A percentile compares a stretch with the other conserved stretches of the same genome.
Evolutionary conservation across 2,113 vertebrate species (phyloP).

Genomic region (Myotis brandtii): DNA sequence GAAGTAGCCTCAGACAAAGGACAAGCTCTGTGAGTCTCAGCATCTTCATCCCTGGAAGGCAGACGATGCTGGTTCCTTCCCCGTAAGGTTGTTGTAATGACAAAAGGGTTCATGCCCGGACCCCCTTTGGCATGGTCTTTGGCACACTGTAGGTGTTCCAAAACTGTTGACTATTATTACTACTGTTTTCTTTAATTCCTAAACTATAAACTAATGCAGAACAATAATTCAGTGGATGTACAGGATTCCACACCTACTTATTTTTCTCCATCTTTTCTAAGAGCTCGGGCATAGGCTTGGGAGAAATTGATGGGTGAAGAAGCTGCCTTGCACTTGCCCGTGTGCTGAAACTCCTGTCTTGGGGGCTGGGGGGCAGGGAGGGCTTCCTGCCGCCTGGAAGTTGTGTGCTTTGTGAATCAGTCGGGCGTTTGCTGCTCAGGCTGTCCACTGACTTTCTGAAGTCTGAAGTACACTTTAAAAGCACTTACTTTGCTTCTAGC

Average conservation of each 20-base stretch:
- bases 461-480: constrained; percentile 1
- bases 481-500: constrained; percentile 48
- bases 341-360: neutral
- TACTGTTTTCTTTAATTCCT: neutral
- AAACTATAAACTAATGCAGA: neutral
- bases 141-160: neutral
- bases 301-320: neutral
- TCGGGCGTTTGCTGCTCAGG: neutral
- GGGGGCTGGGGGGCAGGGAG: neutral
- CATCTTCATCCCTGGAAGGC: neutral
- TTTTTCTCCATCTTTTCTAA: neutral
- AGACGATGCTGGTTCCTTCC: neutral
- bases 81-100: neutral
- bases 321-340: neutral
- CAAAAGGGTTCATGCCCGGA: neutral
- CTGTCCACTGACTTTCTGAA: neutral
- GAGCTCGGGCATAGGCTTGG: neutral
- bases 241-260: neutral
- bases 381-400: neutral
- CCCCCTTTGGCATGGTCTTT: neutral
- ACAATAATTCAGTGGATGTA: neutral
- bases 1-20: rapidly evolving
- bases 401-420: neutral
- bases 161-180: neutral
- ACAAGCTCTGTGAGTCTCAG: neutral